Conservation (phyloP, 2,797 vertebrate species). For the Rhinogobio ventralis region DNA sequence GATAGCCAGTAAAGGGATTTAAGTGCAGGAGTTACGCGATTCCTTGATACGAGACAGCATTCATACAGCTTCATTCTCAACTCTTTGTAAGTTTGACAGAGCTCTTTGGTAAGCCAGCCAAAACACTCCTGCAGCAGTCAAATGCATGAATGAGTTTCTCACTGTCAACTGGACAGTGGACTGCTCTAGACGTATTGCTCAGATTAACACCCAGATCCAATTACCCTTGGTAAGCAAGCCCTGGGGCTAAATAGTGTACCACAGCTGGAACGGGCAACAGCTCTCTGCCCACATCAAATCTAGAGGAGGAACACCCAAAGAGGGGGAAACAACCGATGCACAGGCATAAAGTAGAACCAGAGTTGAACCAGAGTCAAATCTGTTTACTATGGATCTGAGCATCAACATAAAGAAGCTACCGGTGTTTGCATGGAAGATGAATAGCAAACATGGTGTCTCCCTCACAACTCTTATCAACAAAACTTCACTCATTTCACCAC, state of each 20-base stretch:
- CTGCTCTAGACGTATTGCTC: conserved; percentile 44
- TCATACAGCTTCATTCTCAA: conserved; percentile 4
- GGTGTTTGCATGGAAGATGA: conserved; percentile 53
- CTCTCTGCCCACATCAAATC: not conserved
- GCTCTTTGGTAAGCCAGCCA: conserved; percentile 25
- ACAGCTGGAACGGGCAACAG: conserved; percentile 31
- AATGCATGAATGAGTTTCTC: conserved; percentile 34
- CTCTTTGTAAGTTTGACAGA: not conserved
- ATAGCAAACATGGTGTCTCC: conserved; percentile 31
- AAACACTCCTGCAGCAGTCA: conserved; percentile 18
- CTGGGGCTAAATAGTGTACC: conserved; percentile 29
- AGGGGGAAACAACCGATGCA: conserved; percentile 7
- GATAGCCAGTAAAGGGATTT: not conserved
- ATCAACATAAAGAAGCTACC: conserved; percentile 49
- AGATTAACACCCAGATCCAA: conserved; percentile 58
- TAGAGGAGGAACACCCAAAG: conserved; percentile 22
- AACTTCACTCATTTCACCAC: conserved; percentile 13
- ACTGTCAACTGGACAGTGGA: conserved; percentile 17
- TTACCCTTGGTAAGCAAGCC: conserved; percentile 54
- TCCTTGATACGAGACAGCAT: not conserved
- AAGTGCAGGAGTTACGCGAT: not conserved
- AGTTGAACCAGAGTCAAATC: conserved; percentile 11
- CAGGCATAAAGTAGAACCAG: conserved; percentile 20
- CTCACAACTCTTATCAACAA: conserved; percentile 33
- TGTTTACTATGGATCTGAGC: conserved; percentile 33